phyloP scores from a whole-genome alignment of 2,113 vertebrate genomes.

The Elanoides forficatus region DNA sequence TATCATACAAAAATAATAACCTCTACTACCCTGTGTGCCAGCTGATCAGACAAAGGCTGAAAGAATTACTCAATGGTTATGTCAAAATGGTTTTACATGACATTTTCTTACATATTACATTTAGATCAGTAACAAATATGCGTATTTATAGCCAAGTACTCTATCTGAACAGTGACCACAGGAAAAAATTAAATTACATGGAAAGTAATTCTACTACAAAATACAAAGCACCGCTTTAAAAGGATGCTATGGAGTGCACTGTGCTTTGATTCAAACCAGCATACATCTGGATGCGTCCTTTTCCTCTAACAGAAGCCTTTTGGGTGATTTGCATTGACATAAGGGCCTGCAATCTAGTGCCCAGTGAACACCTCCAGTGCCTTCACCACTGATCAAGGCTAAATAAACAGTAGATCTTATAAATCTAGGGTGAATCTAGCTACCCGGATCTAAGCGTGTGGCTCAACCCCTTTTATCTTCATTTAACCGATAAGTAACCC shows the following conservation, averaged over 20 bases:
- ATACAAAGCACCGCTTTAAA: not conserved
- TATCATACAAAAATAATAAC: constrained; percentile 36
- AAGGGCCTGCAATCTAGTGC: not conserved
- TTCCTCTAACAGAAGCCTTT: not conserved
- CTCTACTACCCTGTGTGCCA: not conserved
- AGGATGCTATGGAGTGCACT: not conserved
- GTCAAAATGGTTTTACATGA: not conserved
- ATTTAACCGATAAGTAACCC: not conserved
- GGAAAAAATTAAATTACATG: not conserved
- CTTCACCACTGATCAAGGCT: not conserved
- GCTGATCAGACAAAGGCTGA: constrained; percentile 26
- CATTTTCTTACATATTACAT: not conserved
- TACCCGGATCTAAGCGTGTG: not conserved
- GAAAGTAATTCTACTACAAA: not conserved
- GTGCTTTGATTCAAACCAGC: not conserved
- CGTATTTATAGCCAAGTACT: not conserved
- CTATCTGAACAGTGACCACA: not conserved
- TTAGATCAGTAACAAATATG: not conserved
- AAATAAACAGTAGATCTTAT: not conserved
- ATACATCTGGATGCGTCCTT: not conserved
- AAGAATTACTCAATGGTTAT: not conserved
- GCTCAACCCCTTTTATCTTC: not conserved
- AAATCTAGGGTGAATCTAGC: not conserved
- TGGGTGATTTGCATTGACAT: not conserved
- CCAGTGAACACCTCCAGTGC: not conserved